Base-by-base conservation (phyloP, 1,140 invertebrate genomes). In the Drosophila rufa region DNA sequence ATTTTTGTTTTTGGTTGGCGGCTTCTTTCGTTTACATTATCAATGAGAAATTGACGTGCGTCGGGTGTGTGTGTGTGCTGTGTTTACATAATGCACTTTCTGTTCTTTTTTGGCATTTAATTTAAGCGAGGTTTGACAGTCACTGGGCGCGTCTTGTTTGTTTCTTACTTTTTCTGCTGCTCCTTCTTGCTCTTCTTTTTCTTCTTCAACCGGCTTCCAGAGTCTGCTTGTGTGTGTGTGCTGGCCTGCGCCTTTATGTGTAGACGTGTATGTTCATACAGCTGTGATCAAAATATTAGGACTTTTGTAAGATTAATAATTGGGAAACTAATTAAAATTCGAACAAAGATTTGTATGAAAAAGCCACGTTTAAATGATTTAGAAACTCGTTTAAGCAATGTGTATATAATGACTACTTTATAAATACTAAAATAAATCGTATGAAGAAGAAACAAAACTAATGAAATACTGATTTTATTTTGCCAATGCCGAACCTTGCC, bases 1-100 rank as follows among this genome's bases (percentile, higher is more conserved):
- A 43, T 46, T 60, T 61, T 46, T 58, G 53, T 61, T 70, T 51
- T 5, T 22, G 15, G 15, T 53, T 8, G 22, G 40, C 17, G 59
- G 30, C 22, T 64, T 66, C 59, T 38, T 64, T 79, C 79, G 83
- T 69, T 87, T 76, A 87, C 76, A 66, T 87, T 87, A 86, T 87
- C 83, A 79, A 87, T 76, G 42, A 11, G n/a, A 55, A 48, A 48
- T 66, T 50, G 17, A 22, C 14, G 47, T 45, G 27, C 17, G 22
- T 74, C 40, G 4, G 17, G 51, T 36, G 22, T 57, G 42, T 69
- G 2, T 69, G 57, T 62, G 38, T 22, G 7, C 11, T 27, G 25
- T 67, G 62, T 69, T 69, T 30, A 74, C 36, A 38, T 40, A 74
- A 53, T 75, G 68, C 69, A 74, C n/a, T 75, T 74, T 75, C 55